Percentiles rank a stretch among this genome's conserved stretches.
These are phyloP conservation scores for Brachypalpus laphriformis DNA, from an alignment of 2,888 invertebrate species.

Conservation along the genomic window DNA sequence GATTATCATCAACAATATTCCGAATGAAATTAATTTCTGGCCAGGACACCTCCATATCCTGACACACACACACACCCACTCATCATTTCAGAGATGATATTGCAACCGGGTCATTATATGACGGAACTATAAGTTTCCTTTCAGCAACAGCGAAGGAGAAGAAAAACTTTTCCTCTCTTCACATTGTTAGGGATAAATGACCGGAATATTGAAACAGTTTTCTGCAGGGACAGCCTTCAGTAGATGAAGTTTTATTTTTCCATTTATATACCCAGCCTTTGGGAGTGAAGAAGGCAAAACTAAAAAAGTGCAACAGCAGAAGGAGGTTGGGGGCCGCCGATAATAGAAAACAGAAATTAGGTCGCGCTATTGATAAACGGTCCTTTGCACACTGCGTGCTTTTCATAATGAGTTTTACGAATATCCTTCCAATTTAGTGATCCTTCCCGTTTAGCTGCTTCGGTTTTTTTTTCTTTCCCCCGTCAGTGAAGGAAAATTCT, in stretches of 20 bases:
- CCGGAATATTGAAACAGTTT: conserved; percentile 72
- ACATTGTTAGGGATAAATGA: conserved; percentile 69
- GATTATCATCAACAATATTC: conserved; percentile 71
- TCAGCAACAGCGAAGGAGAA: conserved; percentile 44
- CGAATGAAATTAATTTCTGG: conserved; percentile 73
- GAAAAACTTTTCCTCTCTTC: conserved; percentile 49
- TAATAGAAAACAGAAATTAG: conserved; percentile 63
- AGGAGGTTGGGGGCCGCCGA: neutral
- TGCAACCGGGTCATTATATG: conserved; percentile 66
- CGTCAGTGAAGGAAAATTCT: conserved; percentile 1
- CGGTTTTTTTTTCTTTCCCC: neutral
- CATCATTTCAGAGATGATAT: conserved; percentile 2
- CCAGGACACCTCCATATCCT: conserved; percentile 57
- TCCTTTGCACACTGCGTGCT: conserved; percentile 62
- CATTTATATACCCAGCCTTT: neutral
- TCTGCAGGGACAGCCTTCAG: conserved; percentile 23
- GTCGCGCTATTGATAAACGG: conserved; percentile 69
- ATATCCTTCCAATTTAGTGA: conserved; percentile 69
- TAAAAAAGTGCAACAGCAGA: conserved; percentile 63
- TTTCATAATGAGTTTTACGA: conserved; percentile 67
- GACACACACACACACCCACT: neutral
- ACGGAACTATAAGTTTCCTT: conserved; percentile 62
- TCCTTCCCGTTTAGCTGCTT: conserved; percentile 30
- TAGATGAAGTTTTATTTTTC: neutral
- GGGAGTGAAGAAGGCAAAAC: conserved; percentile 15